Base-by-base conservation (phyloP, 53 echinoderm and acorn worm genomes). In the Echinometra lucunter region DNA sequence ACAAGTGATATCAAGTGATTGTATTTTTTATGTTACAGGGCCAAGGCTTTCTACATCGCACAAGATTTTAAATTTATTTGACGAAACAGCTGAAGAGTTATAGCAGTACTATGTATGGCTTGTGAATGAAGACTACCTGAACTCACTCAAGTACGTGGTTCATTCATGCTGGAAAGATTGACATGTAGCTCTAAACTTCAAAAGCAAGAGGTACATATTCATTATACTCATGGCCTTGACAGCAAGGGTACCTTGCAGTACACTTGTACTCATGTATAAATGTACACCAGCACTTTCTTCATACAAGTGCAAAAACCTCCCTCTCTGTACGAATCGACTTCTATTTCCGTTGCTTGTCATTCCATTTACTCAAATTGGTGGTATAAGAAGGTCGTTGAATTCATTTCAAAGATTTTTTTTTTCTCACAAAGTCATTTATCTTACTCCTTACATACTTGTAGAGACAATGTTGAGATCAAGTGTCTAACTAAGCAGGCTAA, bases 111-210 rank as follows among this genome's bases (percentile, higher is more conserved):
- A 74, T 74, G 15, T 37, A 1, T 74, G 34, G 78, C 42, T 21
- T 72, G 30, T 5, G 42, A 11, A 40, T 21, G 78, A 18, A 78
- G 42, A 23, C 19, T 40, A 42, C 19, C 19, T 78, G 23, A 78
- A 78, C 10, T 85, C n/a, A 81, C 49, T 47, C 19, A 44, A 85
- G 19, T 10, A 49, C 30, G 13, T 49, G 72, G 21, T 17, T 23
- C 53, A 85, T 85, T 49, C 49, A 49, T 85, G 85, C 11, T 49
- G 49, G 49, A 85, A 28, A 85, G 45, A 85, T 47, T 85, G 85
- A 49, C 85, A 85, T 16, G 0, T 81, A 12, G 34, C 74, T 44
- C 23, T 42, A 40, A 19, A 44, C 7, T 42, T 23, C 81, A 21
- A 81, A 21, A 23, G 44, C 21, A 81, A 40, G 2, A 3, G 40